Conservation (phyloP, 2,113 vertebrate genomes). For the Mormyrus lacerda region DNA sequence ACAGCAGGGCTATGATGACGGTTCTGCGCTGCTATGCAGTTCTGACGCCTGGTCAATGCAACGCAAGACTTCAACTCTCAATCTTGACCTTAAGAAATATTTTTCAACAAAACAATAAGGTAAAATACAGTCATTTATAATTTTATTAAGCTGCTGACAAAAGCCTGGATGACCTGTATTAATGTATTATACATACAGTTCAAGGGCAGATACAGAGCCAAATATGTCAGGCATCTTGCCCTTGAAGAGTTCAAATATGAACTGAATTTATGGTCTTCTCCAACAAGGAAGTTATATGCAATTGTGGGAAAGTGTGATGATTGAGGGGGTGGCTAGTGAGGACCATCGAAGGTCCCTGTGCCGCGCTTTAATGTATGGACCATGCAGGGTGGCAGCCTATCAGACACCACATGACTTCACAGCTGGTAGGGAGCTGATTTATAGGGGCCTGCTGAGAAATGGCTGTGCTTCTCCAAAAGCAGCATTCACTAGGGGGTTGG, state of each 20-base stretch:
- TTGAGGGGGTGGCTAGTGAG: neutral
- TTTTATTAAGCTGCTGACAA: neutral
- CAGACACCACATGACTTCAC: neutral
- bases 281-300: neutral
- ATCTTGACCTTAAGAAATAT: neutral
- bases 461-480: constrained; percentile 11
- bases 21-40: neutral
- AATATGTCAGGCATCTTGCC: neutral
- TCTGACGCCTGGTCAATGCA: neutral
- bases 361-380: neutral
- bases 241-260: neutral
- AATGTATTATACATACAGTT: neutral
- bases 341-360: neutral
- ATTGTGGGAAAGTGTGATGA: neutral
- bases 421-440: neutral
- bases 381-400: neutral
- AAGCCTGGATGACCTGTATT: neutral
- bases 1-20: neutral
- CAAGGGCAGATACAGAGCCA: neutral
- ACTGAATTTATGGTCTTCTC: neutral
- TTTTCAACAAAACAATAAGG: neutral
- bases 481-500: constrained; percentile 15
- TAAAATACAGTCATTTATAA: neutral
- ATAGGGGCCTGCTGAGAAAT: constrained; percentile 25
- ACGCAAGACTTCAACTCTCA: neutral